Conservation (phyloP, 2,888 invertebrate genomes). For the Standfussiana lucernea region DNA sequence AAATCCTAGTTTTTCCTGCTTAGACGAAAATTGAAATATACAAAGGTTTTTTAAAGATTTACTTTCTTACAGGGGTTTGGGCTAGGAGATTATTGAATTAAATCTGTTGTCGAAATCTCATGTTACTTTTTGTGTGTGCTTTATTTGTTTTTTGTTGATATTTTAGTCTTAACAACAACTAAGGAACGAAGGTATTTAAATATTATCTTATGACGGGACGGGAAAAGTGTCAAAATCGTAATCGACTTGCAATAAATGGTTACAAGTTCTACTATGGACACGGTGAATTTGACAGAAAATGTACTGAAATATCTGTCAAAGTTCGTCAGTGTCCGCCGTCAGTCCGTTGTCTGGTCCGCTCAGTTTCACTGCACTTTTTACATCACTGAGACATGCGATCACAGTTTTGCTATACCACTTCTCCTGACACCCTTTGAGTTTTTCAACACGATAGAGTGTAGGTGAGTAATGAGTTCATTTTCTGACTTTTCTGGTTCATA, state of each 20-base stretch:
- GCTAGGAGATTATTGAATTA: constrained; percentile 4
- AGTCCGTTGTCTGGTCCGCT: background rate
- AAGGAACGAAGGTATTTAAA: background rate
- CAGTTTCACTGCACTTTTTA: background rate
- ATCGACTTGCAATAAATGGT: background rate
- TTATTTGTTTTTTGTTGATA: background rate
- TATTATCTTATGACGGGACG: background rate
- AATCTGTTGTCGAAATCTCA: background rate
- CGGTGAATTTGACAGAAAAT: background rate
- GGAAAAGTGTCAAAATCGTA: background rate
- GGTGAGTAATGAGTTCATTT: background rate
- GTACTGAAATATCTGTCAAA: background rate
- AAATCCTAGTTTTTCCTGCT: background rate
- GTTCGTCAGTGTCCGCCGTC: background rate
- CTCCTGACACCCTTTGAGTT: background rate
- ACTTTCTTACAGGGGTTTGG: background rate
- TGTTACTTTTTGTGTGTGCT: background rate
- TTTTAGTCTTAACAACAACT: background rate
- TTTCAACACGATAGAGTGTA: background rate
- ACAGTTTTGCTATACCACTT: background rate
- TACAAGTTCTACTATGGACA: background rate
- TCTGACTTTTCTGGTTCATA: background rate
- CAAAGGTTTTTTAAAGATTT: constrained; percentile 3
- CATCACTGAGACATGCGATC: background rate
- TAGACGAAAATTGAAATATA: constrained; percentile 7